Base-by-base conservation (phyloP, 2,113 vertebrate genomes). In the Esox niger region DNA sequence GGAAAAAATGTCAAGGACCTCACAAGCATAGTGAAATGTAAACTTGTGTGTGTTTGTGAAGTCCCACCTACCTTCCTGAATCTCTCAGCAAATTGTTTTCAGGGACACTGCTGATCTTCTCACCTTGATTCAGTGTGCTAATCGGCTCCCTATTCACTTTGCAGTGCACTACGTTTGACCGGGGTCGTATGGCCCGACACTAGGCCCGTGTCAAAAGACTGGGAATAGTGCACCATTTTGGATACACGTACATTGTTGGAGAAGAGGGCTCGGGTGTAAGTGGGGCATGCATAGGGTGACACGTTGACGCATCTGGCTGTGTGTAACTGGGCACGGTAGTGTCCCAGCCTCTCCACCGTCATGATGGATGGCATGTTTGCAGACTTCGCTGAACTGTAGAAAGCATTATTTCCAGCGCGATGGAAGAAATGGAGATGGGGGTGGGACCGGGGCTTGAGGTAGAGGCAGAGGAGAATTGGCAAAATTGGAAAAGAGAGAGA, bases 341-440 rank as follows among this genome's bases (percentile, higher is more conserved):
- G 69, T 65, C 66, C 60, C 38, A 31, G n/a, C n/a, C n/a, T n/a
- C 61, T 26, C 73, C 63, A 59, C 76, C 58, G 64, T 60, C 38
- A 67, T 91, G 86, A 89, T 90, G 81, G 87, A 92, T 88, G 78
- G 74, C 75, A 74, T 88, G 89, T 91, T 92, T 90, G 83, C 79
- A 77, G 86, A 88, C 76, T 70, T 63, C 21, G 43, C 78, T 90
- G 80, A 88, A 85, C 86, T 82, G 66, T 83, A 74, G 84, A 88
- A 80, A 84, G 85, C 82, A 90, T 90, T 92, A 90, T 90, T 89
- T 91, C 84, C 83, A 80, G 76, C 64, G 78, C 77, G 49, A 69
- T n/a, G n/a, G 35, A 31, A 59, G 56, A 59, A 59, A n/a, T n/a
- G n/a, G n/a, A n/a, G n/a, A n/a, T n/a, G n/a, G n/a, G n/a, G n/a